Conservation (phyloP, 2,888 invertebrate species). For the Andrena bucephala region DNA sequence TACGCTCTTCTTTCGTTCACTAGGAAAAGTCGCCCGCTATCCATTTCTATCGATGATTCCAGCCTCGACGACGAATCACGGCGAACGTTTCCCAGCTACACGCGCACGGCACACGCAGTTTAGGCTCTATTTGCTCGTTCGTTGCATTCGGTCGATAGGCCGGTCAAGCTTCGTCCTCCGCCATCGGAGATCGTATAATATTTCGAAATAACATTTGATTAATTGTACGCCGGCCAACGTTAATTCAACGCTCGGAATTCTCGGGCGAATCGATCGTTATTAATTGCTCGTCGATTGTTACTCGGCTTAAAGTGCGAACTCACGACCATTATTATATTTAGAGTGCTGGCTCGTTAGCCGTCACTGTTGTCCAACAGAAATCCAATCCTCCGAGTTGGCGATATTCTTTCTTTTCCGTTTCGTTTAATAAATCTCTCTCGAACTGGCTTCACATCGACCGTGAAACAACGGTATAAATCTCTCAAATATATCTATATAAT, state of each 20-base stretch:
- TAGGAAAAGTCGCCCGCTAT: slow-evolving; percentile 26
- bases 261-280: slow-evolving; percentile 60
- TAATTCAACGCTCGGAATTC: slow-evolving; percentile 60
- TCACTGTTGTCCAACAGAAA: slow-evolving; percentile 25
- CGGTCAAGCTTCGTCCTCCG: slow-evolving; percentile 41
- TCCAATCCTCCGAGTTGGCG: slow-evolving; percentile 8
- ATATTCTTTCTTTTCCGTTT: not conserved
- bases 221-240: slow-evolving; percentile 45
- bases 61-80: not conserved
- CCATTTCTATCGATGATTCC: slow-evolving; percentile 30
- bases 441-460: slow-evolving; percentile 33
- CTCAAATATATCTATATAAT: slow-evolving; percentile 57
- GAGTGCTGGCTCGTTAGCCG: slow-evolving; percentile 45
- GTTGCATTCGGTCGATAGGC: slow-evolving; percentile 51
- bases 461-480: slow-evolving; percentile 50
- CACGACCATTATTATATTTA: slow-evolving; percentile 50
- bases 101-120: not conserved
- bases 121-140: slow-evolving; percentile 42
- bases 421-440: slow-evolving; percentile 34
- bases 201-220: slow-evolving; percentile 63
- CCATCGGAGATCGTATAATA: slow-evolving; percentile 46
- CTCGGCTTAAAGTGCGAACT: slow-evolving; percentile 60
- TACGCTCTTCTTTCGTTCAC: slow-evolving; percentile 15
- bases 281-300: slow-evolving; percentile 61
- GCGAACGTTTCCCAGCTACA: not conserved